A percentile compares a stretch with the other conserved stretches of the same genome.
Conservation (phyloP, 2,888 invertebrate species). For the Mythimna vitellina region DNA sequence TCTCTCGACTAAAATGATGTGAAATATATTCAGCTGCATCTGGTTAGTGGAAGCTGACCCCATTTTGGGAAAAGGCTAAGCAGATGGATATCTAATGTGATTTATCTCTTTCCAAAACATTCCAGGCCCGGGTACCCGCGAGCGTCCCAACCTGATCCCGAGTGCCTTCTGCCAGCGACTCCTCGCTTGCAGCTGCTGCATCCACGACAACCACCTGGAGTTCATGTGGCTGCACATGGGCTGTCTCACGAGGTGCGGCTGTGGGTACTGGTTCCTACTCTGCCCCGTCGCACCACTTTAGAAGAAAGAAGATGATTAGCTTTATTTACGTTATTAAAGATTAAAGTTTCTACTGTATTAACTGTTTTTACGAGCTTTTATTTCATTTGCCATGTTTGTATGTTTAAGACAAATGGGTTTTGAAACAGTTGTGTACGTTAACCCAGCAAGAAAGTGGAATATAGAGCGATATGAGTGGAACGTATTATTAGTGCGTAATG, state of each 20-base stretch:
- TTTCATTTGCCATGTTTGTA: no score
- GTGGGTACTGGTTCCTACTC: constrained; percentile 86
- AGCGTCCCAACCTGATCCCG: constrained; percentile 93
- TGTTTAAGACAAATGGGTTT: no score
- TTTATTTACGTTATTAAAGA: constrained; percentile 19
- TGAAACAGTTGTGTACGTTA: no score
- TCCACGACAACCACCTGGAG: constrained; percentile 80
- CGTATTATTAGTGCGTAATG: no score
- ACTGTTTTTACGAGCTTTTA: neutral
- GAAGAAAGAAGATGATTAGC: constrained; percentile 6
- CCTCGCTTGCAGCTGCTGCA: constrained; percentile 94
- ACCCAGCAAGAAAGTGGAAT: no score
- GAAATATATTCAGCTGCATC: no score
- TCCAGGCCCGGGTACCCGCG: constrained; percentile 91
- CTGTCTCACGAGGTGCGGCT: constrained; percentile 83
- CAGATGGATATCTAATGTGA: neutral
- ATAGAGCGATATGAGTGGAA: no score
- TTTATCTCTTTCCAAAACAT: neutral
- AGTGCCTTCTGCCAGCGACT: constrained; percentile 92
- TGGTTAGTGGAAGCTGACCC: no score
- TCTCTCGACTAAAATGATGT: no score
- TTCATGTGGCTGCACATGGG: constrained; percentile 84
- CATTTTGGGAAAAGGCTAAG: no score
- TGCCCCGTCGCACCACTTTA: constrained; percentile 82
- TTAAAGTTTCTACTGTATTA: constrained; percentile 20